A percentile compares a stretch with the other conserved stretches of the same genome.
phyloP scores from a whole-genome alignment of 2,797 vertebrate species.

The Notoglanidium macrostoma region DNA sequence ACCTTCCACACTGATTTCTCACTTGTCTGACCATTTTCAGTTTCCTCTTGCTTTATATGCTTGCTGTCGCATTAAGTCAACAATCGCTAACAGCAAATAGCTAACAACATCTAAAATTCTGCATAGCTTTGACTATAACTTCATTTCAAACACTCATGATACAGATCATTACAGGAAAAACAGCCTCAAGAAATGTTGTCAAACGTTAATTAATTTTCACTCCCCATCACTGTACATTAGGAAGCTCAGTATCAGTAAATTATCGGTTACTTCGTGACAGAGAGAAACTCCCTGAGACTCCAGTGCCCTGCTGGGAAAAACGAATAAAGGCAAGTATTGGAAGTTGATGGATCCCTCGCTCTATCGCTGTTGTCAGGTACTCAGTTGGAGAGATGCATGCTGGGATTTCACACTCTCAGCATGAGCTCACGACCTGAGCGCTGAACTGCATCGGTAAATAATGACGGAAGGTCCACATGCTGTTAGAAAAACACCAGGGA shows the following conservation, averaged over 20 bases:
- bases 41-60: neutral
- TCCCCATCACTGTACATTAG: neutral
- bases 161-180: neutral
- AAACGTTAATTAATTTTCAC: neutral
- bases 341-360: conserved; percentile 25
- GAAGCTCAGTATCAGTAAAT: neutral
- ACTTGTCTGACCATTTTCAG: neutral
- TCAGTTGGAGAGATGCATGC: conserved; percentile 32
- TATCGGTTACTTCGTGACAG: neutral
- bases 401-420: conserved; percentile 34
- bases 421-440: conserved; percentile 25
- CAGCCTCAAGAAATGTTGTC: neutral
- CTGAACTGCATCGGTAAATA: conserved; percentile 28
- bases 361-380: conserved; percentile 28
- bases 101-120: neutral
- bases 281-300: conserved; percentile 4
- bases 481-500: conserved; percentile 27
- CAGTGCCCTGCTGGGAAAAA: neutral
- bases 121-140: neutral
- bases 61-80: neutral
- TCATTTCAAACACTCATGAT: neutral
- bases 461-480: conserved; percentile 25
- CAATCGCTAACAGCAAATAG: neutral
- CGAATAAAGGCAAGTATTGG: conserved; percentile 20
- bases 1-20: too few relatives aligned